Evolutionary conservation across 2,888 invertebrate species (phyloP).

Genomic region (Leptinotarsa haldemani): DNA sequence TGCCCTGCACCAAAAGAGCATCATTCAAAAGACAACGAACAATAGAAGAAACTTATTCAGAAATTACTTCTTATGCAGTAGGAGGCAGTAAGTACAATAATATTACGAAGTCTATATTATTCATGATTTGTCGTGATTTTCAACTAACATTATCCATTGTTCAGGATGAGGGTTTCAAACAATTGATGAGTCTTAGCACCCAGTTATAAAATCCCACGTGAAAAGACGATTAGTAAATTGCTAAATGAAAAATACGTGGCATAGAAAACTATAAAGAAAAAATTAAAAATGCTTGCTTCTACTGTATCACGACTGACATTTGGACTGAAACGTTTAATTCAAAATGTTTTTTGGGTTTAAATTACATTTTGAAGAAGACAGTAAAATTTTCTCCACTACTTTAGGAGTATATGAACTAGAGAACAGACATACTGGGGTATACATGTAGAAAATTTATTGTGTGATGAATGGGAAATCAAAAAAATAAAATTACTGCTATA

Average conservation of each 20-base stretch:
- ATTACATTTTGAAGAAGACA: constrained; percentile 34
- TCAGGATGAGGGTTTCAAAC: constrained; percentile 44
- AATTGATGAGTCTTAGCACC: constrained; percentile 36
- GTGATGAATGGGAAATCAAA: constrained; percentile 40
- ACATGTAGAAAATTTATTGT: constrained; percentile 22
- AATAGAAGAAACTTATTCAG: neutral
- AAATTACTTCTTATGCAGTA: neutral
- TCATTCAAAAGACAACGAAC: neutral
- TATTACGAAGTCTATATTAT: constrained; percentile 5
- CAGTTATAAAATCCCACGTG: constrained; percentile 42
- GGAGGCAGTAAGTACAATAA: neutral
- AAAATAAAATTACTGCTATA: constrained; percentile 38
- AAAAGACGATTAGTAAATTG: constrained; percentile 36
- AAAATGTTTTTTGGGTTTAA: constrained; percentile 45
- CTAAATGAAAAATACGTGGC: constrained; percentile 40
- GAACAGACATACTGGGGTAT: constrained; percentile 37
- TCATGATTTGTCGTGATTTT: constrained; percentile 44
- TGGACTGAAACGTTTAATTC: constrained; percentile 47
- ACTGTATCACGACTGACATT: constrained; percentile 39
- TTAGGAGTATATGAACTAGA: constrained; percentile 31
- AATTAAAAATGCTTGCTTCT: constrained; percentile 27
- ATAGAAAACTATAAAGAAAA: constrained; percentile 32
- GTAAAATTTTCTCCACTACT: constrained; percentile 22
- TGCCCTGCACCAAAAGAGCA: neutral
- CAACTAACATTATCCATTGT: constrained; percentile 38